These are phyloP conservation scores for Callithrix jacchus DNA, from an alignment of 2,113 vertebrate species.

Conservation along the genomic window DNA sequence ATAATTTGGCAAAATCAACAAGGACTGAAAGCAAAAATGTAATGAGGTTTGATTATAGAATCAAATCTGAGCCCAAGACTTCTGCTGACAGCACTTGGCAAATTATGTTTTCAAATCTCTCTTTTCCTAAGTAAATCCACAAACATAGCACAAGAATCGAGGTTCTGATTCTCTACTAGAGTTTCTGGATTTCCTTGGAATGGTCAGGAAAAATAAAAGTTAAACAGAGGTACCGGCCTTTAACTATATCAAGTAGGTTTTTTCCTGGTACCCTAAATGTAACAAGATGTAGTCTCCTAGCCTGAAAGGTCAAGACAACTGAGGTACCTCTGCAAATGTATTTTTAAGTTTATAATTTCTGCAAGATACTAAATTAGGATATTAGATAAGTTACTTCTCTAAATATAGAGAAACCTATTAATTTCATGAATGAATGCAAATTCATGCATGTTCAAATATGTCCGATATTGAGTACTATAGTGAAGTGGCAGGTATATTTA, in stretches of 20 bases:
- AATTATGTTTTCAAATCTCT: constrained; percentile 13
- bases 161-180: neutral
- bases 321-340: neutral
- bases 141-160: neutral
- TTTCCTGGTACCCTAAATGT: neutral
- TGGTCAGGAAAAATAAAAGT: neutral
- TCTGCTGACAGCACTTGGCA: neutral
- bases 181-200: neutral
- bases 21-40: constrained; percentile 8
- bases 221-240: neutral
- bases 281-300: neutral
- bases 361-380: neutral
- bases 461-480: neutral
- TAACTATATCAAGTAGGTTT: neutral
- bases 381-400: neutral
- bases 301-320: neutral
- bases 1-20: constrained; percentile 45
- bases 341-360: neutral
- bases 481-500: neutral
- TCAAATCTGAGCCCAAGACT: neutral
- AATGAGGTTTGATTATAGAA: constrained; percentile 29
- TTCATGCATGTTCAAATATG: neutral
- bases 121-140: neutral
- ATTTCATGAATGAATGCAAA: neutral
- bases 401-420: neutral